These are phyloP conservation scores for Tachystola acroxantha DNA, from an alignment of 2,888 invertebrate genomes.

Conservation along the genomic window DNA sequence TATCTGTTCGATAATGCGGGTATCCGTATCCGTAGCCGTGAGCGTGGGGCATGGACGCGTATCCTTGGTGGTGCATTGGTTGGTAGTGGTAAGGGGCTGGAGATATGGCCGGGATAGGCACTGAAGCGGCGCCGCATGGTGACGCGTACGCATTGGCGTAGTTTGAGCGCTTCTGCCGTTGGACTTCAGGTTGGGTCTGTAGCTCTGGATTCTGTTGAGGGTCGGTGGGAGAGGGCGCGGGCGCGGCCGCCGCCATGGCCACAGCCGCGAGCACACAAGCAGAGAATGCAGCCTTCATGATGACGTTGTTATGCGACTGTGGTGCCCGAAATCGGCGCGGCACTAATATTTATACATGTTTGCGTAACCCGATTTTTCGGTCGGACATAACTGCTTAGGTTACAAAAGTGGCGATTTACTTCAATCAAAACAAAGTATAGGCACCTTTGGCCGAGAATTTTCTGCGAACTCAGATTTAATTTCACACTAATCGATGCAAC, in stretches of 20 bases:
- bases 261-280: constrained; percentile 29
- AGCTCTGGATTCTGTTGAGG: constrained; percentile 15
- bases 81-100: constrained; percentile 19
- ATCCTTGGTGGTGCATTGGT: constrained; percentile 20
- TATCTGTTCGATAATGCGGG: constrained; percentile 40
- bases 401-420: constrained; percentile 39
- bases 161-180: constrained; percentile 36
- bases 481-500: neutral
- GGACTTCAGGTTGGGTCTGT: constrained; percentile 22
- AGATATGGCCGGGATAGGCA: constrained; percentile 19
- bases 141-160: constrained; percentile 19
- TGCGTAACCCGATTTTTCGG: constrained; percentile 28
- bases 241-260: constrained; percentile 28
- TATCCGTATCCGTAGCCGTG: constrained; percentile 27
- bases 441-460: constrained; percentile 48
- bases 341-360: constrained; percentile 54
- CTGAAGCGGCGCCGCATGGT: constrained; percentile 44
- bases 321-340: constrained; percentile 23
- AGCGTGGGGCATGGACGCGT: constrained; percentile 15
- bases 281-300: constrained; percentile 44
- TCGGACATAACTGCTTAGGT: constrained; percentile 16
- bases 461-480: constrained; percentile 28
- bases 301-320: constrained; percentile 27
- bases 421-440: constrained; percentile 20
- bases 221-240: constrained; percentile 15